phyloP scores from a whole-genome alignment of 2,888 invertebrate genomes.

The Drosophila bunnanda region DNA sequence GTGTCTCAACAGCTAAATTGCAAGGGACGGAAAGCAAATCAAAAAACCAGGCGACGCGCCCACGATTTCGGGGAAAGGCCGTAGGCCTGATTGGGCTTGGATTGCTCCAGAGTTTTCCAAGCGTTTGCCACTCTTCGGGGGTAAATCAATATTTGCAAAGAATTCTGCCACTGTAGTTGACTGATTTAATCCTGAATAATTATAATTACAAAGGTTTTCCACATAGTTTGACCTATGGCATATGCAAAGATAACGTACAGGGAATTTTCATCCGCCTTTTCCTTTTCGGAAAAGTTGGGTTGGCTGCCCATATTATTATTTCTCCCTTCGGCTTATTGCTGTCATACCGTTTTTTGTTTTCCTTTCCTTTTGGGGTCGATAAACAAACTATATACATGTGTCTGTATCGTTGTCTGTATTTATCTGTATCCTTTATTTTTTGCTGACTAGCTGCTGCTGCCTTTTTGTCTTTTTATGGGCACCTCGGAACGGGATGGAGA shows the following conservation, averaged over 20 bases:
- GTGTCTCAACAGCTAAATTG: conserved; percentile 79
- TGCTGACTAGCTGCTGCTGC: conserved; percentile 62
- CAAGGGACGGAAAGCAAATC: conserved; percentile 58
- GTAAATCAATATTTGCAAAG: background rate
- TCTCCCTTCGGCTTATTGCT: conserved; percentile 63
- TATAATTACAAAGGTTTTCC: background rate
- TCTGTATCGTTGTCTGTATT: conserved; percentile 16
- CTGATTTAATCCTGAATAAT: conserved; percentile 3
- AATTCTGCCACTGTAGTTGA: background rate
- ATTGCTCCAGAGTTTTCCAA: background rate
- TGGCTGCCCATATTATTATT: conserved; percentile 31
- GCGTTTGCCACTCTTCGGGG: background rate
- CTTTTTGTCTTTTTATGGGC: conserved; percentile 58
- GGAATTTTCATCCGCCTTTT: background rate
- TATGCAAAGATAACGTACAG: background rate
- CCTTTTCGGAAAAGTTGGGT: conserved; percentile 6
- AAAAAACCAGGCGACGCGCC: conserved; percentile 46
- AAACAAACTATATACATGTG: conserved; percentile 52
- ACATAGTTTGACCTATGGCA: conserved; percentile 2
- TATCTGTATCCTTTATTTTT: conserved; percentile 42
- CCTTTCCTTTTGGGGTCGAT: conserved; percentile 54
- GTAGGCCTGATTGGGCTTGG: conserved; percentile 66
- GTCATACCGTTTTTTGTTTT: conserved; percentile 49
- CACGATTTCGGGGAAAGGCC: conserved; percentile 35
- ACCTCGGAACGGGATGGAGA: conserved; percentile 6